Evolutionary conservation across 2,797 vertebrate species (phyloP), one percentile per base, ranked within the genome.

Genomic region (Fundulus diaphanus): DNA sequence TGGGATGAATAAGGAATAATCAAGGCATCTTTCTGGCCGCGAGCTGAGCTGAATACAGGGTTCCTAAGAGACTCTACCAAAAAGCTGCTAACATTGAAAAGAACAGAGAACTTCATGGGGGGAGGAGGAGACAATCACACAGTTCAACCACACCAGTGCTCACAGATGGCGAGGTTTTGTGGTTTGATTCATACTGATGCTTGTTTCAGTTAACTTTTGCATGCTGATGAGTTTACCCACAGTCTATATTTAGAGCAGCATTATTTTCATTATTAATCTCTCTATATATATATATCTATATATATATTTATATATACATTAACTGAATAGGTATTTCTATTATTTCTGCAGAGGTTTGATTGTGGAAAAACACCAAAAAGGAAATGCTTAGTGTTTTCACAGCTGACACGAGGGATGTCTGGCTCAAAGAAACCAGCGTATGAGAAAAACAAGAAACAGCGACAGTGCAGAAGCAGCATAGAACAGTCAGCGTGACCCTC

Each of bases 1-100:
- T 87, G 83, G 86, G 84, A 93, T 90, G 87, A 92, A 93, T 92
- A 90, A 89, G 87, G 85, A 90, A 92, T 92, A 92, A 91, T 93
- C 88, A 92, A 87, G 85, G 80, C 87, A 82, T 81, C 74, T 37
- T 77, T 89, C 93, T 71, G 75, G 88, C 90, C 90, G 92, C 3
- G 90, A 91, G 84, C 54, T 92, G 92, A 93, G 92, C 92, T 91
- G 82, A 86, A 93, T 92, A 82, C 59, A 72, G 73, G 76, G 76
- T 82, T 88, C 68, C 74, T 73, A 35, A 67, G 40, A 85, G 82
- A 54, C 74, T 78, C 78, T 67, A 73, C 72, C 8, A 22, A 54
- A 77, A 68, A 80, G 68, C 73, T 79, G 83, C 79, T 72, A 42
- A 82, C 44, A 77, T 78, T 78, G 79, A 88, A 90, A 92, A 82